These are phyloP conservation scores for Euthynnus affinis DNA, from an alignment of 2,797 vertebrate genomes.

Conservation along the genomic window DNA sequence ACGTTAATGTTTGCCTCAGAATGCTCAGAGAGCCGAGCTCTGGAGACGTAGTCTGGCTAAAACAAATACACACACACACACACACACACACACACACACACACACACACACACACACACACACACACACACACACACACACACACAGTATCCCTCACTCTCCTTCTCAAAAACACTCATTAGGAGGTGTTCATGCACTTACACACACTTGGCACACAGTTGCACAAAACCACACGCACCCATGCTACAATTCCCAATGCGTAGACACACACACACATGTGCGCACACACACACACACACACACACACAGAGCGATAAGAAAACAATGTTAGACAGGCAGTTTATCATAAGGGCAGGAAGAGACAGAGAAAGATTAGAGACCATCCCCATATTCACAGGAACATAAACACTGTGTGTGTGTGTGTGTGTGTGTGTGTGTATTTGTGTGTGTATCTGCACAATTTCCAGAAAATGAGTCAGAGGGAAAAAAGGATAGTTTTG, in stretches of 20 bases:
- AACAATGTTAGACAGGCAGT: conserved; percentile 83
- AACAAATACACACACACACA: conserved; percentile 43
- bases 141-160: conserved; percentile 20
- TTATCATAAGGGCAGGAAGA: conserved; percentile 80
- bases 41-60: conserved; percentile 59
- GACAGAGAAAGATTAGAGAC: conserved; percentile 80
- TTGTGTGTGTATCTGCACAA: conserved; percentile 12
- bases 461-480: conserved; percentile 59
- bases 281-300: conserved; percentile 36
- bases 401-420: conserved; percentile 51
- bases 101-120: conserved; percentile 10
- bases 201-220: conserved; percentile 33
- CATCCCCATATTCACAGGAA: conserved; percentile 61
- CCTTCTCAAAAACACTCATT: conserved; percentile 63
- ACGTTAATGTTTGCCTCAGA: conserved; percentile 69
- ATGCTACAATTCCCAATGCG: conserved; percentile 16
- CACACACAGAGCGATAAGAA: conserved; percentile 68
- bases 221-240: conserved; percentile 21
- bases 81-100: conserved; percentile 14
- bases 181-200: conserved; percentile 49
- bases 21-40: conserved; percentile 58
- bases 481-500: conserved; percentile 47
- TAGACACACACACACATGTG: conserved; percentile 19
- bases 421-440: conserved; percentile 26
- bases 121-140: conserved; percentile 6